A percentile compares a stretch with the other conserved stretches of the same genome.
Evolutionary conservation across 2,888 invertebrate species (phyloP).

Genomic region (Arctia plantaginis): DNA sequence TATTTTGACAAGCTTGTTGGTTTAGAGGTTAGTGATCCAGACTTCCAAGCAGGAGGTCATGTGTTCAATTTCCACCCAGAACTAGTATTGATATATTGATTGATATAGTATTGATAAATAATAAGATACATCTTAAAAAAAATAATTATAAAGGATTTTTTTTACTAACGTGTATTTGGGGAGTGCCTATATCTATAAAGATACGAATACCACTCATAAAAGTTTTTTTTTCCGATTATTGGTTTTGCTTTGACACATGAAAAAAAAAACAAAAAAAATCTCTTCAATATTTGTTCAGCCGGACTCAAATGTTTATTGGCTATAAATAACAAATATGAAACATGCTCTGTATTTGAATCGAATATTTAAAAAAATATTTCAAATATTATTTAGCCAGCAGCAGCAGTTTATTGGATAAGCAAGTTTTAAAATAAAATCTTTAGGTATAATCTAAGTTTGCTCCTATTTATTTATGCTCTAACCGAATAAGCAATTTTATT

Average conservation of each 20-base stretch:
- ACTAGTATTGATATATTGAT: too few relatives aligned
- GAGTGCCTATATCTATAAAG: not conserved
- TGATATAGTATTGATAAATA: too few relatives aligned
- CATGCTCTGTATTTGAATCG: not conserved
- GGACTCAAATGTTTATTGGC: not conserved
- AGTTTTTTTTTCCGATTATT: not conserved
- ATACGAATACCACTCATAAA: not conserved
- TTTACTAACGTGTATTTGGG: not conserved
- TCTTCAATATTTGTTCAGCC: not conserved
- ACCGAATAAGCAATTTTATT: too few relatives aligned
- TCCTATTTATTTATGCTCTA: not conserved
- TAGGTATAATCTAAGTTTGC: not conserved
- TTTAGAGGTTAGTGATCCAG: too few relatives aligned
- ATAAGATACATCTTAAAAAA: too few relatives aligned
- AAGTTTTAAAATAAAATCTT: not conserved
- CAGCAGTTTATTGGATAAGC: not conserved
- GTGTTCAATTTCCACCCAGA: too few relatives aligned
- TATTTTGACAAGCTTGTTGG: too few relatives aligned
- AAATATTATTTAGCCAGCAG: not conserved
- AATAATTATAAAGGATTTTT: too few relatives aligned
- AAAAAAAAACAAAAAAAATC: not conserved
- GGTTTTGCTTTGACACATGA: not conserved
- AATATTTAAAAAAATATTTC: not conserved
- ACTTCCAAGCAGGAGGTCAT: too few relatives aligned
- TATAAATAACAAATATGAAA: not conserved